Evolutionary conservation across 2,113 vertebrate genomes (phyloP).

Genomic region (Centropus unirufus): DNA sequence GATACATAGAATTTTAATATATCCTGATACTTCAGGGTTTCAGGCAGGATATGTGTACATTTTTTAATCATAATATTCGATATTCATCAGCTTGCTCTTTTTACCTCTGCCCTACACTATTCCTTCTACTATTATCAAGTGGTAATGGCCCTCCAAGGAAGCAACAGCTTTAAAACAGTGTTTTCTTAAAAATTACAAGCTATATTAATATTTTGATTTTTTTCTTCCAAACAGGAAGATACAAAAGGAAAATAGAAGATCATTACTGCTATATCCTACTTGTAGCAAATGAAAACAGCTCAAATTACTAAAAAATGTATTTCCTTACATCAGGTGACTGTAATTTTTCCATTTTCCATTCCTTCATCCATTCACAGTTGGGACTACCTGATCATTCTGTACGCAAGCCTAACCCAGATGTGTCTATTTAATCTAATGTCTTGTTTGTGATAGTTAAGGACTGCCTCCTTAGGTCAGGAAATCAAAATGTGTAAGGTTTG

Average conservation of each 20-base stretch:
- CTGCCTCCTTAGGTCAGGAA: conserved; percentile 1
- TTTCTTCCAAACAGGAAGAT: background rate
- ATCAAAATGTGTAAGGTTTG: background rate
- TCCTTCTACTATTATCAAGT: background rate
- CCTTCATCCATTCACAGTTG: background rate
- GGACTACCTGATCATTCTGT: background rate
- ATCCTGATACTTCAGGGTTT: background rate
- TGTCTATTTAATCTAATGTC: background rate
- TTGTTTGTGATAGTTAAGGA: background rate
- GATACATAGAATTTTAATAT: background rate
- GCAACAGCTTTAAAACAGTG: background rate
- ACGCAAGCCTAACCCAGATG: background rate
- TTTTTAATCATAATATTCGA: background rate
- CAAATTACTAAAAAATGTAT: background rate
- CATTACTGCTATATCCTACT: background rate
- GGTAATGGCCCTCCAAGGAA: background rate
- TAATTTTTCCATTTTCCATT: conserved; percentile 17
- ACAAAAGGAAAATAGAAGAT: background rate
- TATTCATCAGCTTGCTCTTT: background rate
- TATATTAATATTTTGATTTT: background rate
- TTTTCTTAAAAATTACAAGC: background rate
- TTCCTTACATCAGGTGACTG: background rate
- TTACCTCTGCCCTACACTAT: background rate
- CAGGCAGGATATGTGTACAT: background rate
- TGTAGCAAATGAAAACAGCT: background rate